phyloP scores from a whole-genome alignment of 2,888 invertebrate species.

The Tetramorium bicarinatum region DNA sequence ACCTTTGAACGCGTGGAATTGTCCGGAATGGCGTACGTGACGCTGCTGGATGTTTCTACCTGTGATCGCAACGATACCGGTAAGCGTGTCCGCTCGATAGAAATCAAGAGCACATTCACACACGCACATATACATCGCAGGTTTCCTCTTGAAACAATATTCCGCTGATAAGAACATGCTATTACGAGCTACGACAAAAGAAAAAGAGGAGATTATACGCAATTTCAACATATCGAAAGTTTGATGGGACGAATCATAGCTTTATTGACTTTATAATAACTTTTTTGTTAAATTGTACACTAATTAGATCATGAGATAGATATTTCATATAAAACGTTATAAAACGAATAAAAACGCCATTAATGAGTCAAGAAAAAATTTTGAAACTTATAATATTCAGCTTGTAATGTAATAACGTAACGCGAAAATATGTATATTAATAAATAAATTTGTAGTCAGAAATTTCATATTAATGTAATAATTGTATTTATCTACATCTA shows the following conservation, averaged over 20 bases:
- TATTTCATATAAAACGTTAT: neutral
- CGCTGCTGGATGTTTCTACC: slow-evolving; percentile 37
- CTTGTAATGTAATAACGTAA: neutral
- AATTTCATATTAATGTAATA: neutral
- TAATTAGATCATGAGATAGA: neutral
- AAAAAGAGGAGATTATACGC: slow-evolving; percentile 42
- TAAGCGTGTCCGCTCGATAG: slow-evolving; percentile 47
- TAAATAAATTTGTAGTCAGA: neutral
- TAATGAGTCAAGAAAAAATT: neutral
- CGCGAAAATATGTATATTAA: neutral
- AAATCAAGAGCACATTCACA: slow-evolving; percentile 54
- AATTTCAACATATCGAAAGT: slow-evolving; percentile 44
- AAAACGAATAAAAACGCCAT: too few species aligned
- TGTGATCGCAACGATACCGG: slow-evolving; percentile 55
- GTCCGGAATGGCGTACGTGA: slow-evolving; percentile 54
- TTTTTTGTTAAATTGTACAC: neutral
- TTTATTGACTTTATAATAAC: neutral
- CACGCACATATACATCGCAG: slow-evolving; percentile 9
- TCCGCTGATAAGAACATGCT: slow-evolving; percentile 54
- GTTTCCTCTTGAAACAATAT: slow-evolving; percentile 51
- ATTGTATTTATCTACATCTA: neutral
- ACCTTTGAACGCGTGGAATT: slow-evolving; percentile 49
- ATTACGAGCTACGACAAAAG: slow-evolving; percentile 45
- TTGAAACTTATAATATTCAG: neutral
- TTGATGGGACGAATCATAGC: neutral